A percentile compares a stretch with the other conserved stretches of the same genome.
Conservation (phyloP, 2,113 vertebrate species). For the Cinclus mexicanus region DNA sequence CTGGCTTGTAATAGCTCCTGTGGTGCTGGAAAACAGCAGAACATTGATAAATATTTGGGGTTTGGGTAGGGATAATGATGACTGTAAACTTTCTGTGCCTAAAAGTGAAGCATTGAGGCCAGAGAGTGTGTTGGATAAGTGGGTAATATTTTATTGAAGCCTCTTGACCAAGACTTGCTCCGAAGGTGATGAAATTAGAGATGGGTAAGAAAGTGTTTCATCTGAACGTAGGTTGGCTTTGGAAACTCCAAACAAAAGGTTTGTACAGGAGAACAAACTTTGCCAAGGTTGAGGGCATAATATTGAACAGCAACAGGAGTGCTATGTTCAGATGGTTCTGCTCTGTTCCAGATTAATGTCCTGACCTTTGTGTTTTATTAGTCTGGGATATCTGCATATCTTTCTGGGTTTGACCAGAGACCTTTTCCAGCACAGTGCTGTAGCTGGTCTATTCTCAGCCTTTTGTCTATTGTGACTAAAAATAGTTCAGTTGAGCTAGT, state of each 20-base stretch:
- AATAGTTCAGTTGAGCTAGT: constrained; percentile 33
- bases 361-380: constrained; percentile 11
- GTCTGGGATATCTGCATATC: background rate
- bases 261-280: background rate
- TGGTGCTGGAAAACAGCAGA: background rate
- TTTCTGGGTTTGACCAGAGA: background rate
- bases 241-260: background rate
- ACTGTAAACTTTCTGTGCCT: background rate
- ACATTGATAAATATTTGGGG: background rate
- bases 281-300: background rate
- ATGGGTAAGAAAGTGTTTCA: background rate
- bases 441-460: constrained; percentile 9
- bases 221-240: background rate
- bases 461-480: constrained; percentile 29
- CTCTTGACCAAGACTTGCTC: background rate
- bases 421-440: background rate
- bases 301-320: background rate
- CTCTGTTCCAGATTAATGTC: background rate
- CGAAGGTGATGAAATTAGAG: background rate
- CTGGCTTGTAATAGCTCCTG: background rate
- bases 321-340: background rate
- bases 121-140: background rate
- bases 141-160: background rate
- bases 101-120: background rate
- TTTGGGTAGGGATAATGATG: background rate